A percentile compares a stretch with the other conserved stretches of the same genome.
Evolutionary conservation across 2,113 vertebrate species (phyloP).

Genomic region (Rostratula benghalensis): DNA sequence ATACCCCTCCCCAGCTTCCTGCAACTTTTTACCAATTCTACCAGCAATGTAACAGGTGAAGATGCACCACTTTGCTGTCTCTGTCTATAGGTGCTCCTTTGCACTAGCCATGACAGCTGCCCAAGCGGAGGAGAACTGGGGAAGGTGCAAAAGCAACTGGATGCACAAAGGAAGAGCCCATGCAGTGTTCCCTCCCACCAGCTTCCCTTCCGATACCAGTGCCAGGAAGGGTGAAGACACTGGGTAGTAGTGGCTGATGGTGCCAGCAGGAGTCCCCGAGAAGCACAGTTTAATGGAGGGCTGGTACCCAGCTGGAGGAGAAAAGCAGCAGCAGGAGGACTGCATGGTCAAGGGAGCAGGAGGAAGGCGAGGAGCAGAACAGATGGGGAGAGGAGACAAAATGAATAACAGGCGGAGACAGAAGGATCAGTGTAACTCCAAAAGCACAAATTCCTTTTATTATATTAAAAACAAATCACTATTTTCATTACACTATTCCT

Average conservation of each 20-base stretch:
- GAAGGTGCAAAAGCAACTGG: not conserved
- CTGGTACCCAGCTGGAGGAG: not conserved
- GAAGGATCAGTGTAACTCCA: not conserved
- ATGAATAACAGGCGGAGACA: not conserved
- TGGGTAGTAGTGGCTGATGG: not conserved
- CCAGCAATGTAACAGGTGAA: not conserved
- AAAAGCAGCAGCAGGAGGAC: not conserved
- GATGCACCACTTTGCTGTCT: not conserved
- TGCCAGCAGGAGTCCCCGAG: not conserved
- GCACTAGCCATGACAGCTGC: not conserved
- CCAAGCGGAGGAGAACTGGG: not conserved
- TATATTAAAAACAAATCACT: constrained; percentile 12
- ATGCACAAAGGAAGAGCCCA: not conserved
- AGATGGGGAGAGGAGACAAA: constrained; percentile 22
- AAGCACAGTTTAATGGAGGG: not conserved
- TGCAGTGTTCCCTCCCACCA: not conserved
- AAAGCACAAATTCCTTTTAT: constrained; percentile 34
- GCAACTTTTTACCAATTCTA: not conserved
- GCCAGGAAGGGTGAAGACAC: not conserved
- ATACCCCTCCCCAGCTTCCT: not conserved
- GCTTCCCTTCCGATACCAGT: not conserved
- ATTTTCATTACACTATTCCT: constrained; percentile 14
- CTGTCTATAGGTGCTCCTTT: not conserved
- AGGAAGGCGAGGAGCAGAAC: not conserved
- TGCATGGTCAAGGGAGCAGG: constrained; percentile 20